These are phyloP conservation scores for Drosophila colorata DNA, from an alignment of 2,888 invertebrate genomes.

Conservation along the genomic window DNA sequence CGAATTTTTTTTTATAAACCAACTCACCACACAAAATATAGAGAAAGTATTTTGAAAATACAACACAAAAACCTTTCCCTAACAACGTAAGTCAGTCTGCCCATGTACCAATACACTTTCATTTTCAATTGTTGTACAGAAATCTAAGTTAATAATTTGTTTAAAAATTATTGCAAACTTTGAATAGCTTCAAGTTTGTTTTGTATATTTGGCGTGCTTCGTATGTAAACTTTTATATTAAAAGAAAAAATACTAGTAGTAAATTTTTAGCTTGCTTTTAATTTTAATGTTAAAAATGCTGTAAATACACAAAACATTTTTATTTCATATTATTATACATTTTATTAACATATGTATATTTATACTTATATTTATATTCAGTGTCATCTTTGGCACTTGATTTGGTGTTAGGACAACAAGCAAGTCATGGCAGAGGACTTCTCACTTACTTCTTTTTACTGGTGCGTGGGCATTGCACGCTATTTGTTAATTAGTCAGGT, in stretches of 20 bases:
- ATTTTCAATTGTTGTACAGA: constrained; percentile 36
- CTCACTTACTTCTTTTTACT: background rate
- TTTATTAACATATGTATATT: constrained; percentile 24
- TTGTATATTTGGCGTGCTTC: constrained; percentile 57
- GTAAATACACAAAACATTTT: constrained; percentile 69
- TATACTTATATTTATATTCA: constrained; percentile 9
- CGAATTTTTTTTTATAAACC: constrained; percentile 33
- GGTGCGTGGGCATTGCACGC: constrained; percentile 50
- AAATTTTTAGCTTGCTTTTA: constrained; percentile 58
- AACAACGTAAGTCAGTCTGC: constrained; percentile 43
- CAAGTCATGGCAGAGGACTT: constrained; percentile 65
- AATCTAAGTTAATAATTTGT: constrained; percentile 34
- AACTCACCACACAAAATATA: constrained; percentile 85
- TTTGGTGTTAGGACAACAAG: constrained; percentile 59
- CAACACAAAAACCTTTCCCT: constrained; percentile 10
- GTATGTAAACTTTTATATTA: constrained; percentile 19
- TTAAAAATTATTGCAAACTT: constrained; percentile 31
- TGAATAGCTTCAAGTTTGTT: constrained; percentile 37
- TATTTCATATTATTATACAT: constrained; percentile 48
- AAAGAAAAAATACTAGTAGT: background rate
- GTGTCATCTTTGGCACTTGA: constrained; percentile 32
- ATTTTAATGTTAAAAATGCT: constrained; percentile 65
- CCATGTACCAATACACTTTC: constrained; percentile 22
- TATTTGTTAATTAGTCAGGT: constrained; percentile 28
- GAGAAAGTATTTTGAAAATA: constrained; percentile 27